Base-by-base conservation (phyloP, 2,797 vertebrate species). In the Cygnus olor region DNA sequence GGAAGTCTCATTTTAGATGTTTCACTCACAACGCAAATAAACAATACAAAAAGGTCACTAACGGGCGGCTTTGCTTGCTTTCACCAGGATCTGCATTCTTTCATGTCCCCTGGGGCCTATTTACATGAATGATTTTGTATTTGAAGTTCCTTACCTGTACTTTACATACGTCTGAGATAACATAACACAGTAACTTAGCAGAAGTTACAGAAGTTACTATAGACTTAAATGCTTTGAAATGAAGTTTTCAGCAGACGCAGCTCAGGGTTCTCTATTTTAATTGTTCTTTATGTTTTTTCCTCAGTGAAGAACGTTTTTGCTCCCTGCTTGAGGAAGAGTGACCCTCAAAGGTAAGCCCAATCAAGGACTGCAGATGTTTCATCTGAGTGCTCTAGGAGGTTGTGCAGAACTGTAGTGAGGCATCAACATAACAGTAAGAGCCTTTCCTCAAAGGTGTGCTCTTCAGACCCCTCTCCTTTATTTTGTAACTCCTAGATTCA, bases 1-100 rank as follows among this genome's bases (percentile, higher is more conserved):
- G 40, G 83, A 20, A 11, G 5, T 58, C 28, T 82, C 28, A 57
- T 57, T 86, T 80, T 5, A 86, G 60, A 45, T 45, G 24, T 73
- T 66, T 76, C 34, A 45, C 16, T 86, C 93, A 28, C 2, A 76
- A 74, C 30, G 76, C 45, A 89, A 93, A 78, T n/a, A 88, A 90
- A 54, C 32, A 89, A 72, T 60, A 90, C 28, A 40, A 45, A 70
- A 45, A 79, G 17, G 73, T 79, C 73, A 47, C 30, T 11, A 74
- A 47, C 14, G 20, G 2, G 1, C 6, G 40, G 80, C 32, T 0
- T 4, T 42, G 36, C 49, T 82, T 84, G 76, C 15, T 80, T 60
- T 70, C 27, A 56, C 22, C 38, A 79, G 61, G 82, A 58, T 27
- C 38, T 58, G 12, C 70, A 74, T 91, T 90, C 47, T 51, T 72